Base-by-base conservation (phyloP, 92 coral and sea anemone species). In the Isaurus tuberculatus region DNA sequence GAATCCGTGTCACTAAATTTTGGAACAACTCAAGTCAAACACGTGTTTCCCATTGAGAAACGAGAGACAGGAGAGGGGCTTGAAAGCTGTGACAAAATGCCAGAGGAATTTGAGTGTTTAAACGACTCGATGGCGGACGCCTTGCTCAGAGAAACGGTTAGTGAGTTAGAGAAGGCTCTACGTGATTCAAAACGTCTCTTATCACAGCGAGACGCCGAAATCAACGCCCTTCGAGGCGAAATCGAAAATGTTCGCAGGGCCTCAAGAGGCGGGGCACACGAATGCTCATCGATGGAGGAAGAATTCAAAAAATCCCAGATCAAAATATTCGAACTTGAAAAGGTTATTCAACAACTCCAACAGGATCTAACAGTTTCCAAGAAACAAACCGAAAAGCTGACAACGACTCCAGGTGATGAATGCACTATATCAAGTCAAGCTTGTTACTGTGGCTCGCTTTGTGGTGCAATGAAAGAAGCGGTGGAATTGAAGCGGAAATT, bases 391-490 rank as follows among this genome's bases (percentile, higher is more conserved):
- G 88, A 70, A 19, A 43, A 80, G 28, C 46, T 13, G 4, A 28
- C 69, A 7, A 40, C 71, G 57, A 84, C 82, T 15, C 79, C 82
- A 16, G 72, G 70, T 16, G 85, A 74, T 3, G 88, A 68, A 33
- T 82, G 75, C 32, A 84, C 64, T 23, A 70, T 33, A 9, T 31
- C 83, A 10, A 93, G 89, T 15, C 97, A 91, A 48, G 90, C 91
- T 8, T 94, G 98, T 63, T 94, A 94, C 68, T 94, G 98, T 51
- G 98, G 98, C 1, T 94, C 98, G 8, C 91, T 94, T 31, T 97
- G 99, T 84, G 93, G 95, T 4, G 98, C 99, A 42, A 97, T 97
- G 99, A 94, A 94, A 77, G 99, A 97, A 73, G 89, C 95, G 34
- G 92, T 92, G 3, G 98, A 97, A 29, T 65, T 97, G 8, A 97